Base-by-base conservation (phyloP, 2,888 invertebrate species). In the Patella depressa region DNA sequence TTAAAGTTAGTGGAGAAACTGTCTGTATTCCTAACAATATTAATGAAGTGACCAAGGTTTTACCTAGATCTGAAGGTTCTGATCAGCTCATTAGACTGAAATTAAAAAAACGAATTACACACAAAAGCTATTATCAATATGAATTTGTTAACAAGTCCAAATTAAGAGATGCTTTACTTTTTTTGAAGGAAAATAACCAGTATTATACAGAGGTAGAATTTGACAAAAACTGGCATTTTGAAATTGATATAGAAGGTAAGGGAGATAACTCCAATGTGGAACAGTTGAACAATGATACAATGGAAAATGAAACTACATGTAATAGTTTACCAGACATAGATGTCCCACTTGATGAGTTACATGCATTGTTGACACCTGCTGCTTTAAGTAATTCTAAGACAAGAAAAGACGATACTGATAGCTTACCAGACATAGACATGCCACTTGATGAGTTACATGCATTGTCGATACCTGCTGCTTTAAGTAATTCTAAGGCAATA, bases 21-120 rank as follows among this genome's bases (percentile, higher is more conserved):
- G n/a, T n/a, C 4, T 57, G 57, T 57, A n/a, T 57, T 57, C 57
- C 57, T 57, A 57, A 57, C 57, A 57, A 57, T 57, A 57, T 57
- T 57, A 57, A 57, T 57, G 57, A 57, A 57, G 57, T 57, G n/a
- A 57, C 57, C 7, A 57, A 57, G 15, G 57, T 57, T 57, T 57
- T 57, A 57, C 57, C 57, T 0, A 57, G 57, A 57, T 15, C 17
- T 17, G 57, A 57, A 57, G 17, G n/a, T 57, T 15, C 15, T 57
- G 57, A 57, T 57, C 15, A 57, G n/a, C n/a, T 57, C 15, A 57
- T 57, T n/a, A 17, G 57, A 57, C 15, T 57, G n/a, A 57, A 57
- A 57, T 7, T 57, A 57, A 57, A 57, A 57, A 57, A n/a, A 57
- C 4, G n/a, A 57, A 15, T 57, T 17, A 57, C 15, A 4, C 7